These are phyloP conservation scores for Heterotis niloticus DNA, from an alignment of 2,113 vertebrate genomes.

Conservation along the genomic window DNA sequence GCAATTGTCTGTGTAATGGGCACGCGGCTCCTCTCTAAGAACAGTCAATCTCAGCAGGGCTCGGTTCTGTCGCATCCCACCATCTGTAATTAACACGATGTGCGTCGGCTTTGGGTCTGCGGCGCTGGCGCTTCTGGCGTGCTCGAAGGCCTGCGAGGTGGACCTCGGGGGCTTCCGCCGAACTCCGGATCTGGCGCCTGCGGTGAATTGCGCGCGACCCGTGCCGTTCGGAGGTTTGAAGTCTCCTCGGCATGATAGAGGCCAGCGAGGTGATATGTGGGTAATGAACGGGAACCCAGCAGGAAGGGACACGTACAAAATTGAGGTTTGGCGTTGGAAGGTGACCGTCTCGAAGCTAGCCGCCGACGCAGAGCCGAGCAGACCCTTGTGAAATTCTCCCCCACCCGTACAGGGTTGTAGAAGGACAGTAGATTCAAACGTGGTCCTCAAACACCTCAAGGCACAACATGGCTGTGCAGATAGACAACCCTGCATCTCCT, in stretches of 20 bases:
- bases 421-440: not conserved
- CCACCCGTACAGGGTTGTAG: not conserved
- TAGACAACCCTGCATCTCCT: too few relatives aligned
- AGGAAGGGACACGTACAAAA: constrained; percentile 3
- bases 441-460: not conserved
- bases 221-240: too few relatives aligned
- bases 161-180: not conserved
- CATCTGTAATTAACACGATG: constrained; percentile 90
- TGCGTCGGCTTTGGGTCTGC: constrained; percentile 61
- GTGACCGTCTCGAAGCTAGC: not conserved
- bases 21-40: constrained; percentile 98
- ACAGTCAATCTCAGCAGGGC: constrained; percentile 98
- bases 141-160: not conserved
- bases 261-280: not conserved
- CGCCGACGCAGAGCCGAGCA: too few relatives aligned
- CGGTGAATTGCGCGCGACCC: too few relatives aligned
- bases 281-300: not conserved
- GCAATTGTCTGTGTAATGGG: constrained; percentile 99
- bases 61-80: constrained; percentile 96
- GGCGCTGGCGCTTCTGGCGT: constrained; percentile 47
- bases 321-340: not conserved
- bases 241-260: too few relatives aligned
- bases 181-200: not conserved
- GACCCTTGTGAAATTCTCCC: not conserved
- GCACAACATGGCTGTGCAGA: not conserved